phyloP scores from a whole-genome alignment of 2,113 vertebrate species.

The Abramis brama region DNA sequence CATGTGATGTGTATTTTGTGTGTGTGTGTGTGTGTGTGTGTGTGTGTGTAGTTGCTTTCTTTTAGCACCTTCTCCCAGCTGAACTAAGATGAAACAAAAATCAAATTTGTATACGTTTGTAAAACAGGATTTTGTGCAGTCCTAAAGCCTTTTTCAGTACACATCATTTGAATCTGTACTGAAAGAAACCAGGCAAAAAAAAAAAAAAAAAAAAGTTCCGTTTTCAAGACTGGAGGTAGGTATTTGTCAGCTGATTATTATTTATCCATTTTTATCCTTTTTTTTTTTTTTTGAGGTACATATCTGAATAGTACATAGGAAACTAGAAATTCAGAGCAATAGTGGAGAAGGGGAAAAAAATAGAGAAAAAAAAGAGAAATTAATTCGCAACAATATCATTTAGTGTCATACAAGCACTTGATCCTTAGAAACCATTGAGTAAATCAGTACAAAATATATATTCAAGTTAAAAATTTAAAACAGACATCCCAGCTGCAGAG shows the following conservation, averaged over 20 bases:
- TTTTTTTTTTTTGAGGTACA: constrained; percentile 84
- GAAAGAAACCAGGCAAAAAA: constrained; percentile 72
- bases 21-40: background rate
- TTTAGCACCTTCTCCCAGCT: constrained; percentile 70
- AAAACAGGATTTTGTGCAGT: constrained; percentile 83
- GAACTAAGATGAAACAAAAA: constrained; percentile 74
- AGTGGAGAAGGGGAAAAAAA: constrained; percentile 60
- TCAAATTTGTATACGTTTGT: constrained; percentile 77
- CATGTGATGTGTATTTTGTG: background rate
- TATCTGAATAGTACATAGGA: constrained; percentile 82
- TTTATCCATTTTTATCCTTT: constrained; percentile 78
- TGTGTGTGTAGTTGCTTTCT: constrained; percentile 65
- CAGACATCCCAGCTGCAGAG: constrained; percentile 80
- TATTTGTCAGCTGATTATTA: constrained; percentile 84
- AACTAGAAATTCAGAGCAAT: constrained; percentile 49
- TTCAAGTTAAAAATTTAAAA: constrained; percentile 91
- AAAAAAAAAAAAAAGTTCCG: constrained; percentile 73
- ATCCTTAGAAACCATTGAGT: constrained; percentile 84
- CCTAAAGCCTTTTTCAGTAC: constrained; percentile 74
- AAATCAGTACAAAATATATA: constrained; percentile 89
- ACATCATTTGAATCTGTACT: constrained; percentile 71
- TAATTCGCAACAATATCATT: constrained; percentile 79
- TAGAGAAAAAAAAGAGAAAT: constrained; percentile 50
- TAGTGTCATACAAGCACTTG: constrained; percentile 82
- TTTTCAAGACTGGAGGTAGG: constrained; percentile 94